These are phyloP conservation scores for Ailuropoda melanoleuca DNA, from an alignment of 2,113 vertebrate genomes.

Conservation along the genomic window DNA sequence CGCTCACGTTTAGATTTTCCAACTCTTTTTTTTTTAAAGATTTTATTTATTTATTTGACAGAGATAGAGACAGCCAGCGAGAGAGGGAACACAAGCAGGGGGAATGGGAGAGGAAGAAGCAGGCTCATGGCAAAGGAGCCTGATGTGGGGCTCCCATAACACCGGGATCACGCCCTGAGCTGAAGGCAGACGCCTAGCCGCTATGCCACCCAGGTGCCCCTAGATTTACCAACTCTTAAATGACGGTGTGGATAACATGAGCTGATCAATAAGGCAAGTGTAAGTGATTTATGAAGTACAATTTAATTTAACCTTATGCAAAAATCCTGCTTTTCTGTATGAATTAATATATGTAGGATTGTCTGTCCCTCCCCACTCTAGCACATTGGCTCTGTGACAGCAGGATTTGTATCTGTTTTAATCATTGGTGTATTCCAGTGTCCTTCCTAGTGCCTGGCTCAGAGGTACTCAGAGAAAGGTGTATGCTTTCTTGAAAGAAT, in stretches of 20 bases:
- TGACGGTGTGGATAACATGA: too few relatives aligned
- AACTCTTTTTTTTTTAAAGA: too few relatives aligned
- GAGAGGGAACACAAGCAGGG: too few relatives aligned
- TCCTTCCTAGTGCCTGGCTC: neutral
- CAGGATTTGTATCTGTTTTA: neutral
- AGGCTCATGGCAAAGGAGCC: too few relatives aligned
- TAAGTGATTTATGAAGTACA: neutral
- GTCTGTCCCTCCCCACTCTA: fast-evolving
- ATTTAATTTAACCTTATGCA: neutral
- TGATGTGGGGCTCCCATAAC: too few relatives aligned
- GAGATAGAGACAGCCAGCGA: too few relatives aligned
- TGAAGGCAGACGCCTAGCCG: too few relatives aligned
- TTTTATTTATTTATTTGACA: too few relatives aligned
- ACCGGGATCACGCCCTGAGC: too few relatives aligned
- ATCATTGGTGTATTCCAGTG: neutral
- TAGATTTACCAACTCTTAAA: neutral
- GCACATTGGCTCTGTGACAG: neutral
- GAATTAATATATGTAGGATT: too few relatives aligned
- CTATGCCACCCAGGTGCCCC: too few relatives aligned
- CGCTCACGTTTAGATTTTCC: neutral
- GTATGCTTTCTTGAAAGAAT: neutral
- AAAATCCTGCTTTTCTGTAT: neutral
- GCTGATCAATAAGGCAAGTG: neutral
- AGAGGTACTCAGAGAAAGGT: neutral
- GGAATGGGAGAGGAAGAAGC: too few relatives aligned